Conservation (phyloP, 1,140 invertebrate genomes). For the Drusus annulatus region DNA sequence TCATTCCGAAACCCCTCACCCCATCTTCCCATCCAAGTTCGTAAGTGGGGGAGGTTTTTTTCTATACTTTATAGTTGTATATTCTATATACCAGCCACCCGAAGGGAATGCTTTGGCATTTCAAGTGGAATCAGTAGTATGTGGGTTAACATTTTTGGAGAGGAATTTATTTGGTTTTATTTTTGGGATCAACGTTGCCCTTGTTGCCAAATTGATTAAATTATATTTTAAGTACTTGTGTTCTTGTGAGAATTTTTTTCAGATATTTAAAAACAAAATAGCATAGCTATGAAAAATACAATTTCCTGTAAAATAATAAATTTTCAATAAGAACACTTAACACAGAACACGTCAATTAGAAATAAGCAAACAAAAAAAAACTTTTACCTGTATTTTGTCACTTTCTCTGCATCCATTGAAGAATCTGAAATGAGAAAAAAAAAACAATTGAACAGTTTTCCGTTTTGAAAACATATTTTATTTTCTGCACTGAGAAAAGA, state of each 20-base stretch:
- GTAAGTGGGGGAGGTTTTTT: slow-evolving; percentile 53
- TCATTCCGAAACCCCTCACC: slow-evolving; percentile 55
- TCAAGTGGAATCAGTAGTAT: slow-evolving; percentile 40
- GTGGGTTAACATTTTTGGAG: slow-evolving; percentile 28
- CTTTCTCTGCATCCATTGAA: slow-evolving; percentile 8
- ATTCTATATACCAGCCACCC: slow-evolving; percentile 6
- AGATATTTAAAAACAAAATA: no score
- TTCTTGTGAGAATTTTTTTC: no score
- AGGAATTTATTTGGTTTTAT: not conserved
- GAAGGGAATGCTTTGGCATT: slow-evolving; percentile 29
- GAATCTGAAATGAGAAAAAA: slow-evolving; percentile 15
- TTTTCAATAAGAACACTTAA: no score
- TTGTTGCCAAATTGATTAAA: no score
- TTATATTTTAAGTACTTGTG: no score
- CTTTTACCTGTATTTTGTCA: slow-evolving; percentile 8
- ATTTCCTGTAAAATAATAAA: no score
- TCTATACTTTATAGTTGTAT: slow-evolving; percentile 42
- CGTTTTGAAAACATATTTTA: no score
- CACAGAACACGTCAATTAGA: no score
- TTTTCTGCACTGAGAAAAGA: no score
- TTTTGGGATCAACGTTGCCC: not conserved
- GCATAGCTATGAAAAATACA: no score
- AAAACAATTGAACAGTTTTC: not conserved
- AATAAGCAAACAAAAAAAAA: no score
- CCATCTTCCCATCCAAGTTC: slow-evolving; percentile 31